A percentile compares a stretch with the other conserved stretches of the same genome.
Conservation (phyloP, 2,113 vertebrate genomes). For the Dascyllus trimaculatus region DNA sequence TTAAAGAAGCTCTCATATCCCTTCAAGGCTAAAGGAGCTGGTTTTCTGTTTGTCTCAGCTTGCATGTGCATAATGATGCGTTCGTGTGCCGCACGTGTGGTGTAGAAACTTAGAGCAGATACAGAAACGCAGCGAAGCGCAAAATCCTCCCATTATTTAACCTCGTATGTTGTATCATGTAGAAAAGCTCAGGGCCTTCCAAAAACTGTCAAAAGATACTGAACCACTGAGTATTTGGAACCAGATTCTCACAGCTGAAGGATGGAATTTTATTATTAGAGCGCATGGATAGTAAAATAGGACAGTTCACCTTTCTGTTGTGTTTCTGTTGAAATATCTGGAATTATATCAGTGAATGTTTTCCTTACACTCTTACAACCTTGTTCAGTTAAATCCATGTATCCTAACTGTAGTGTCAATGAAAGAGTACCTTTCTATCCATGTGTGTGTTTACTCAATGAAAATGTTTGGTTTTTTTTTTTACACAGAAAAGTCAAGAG, state of each 20-base stretch:
- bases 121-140: no score
- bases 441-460: no score
- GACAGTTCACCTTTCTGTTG: not conserved
- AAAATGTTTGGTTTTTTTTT: no score
- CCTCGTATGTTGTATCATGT: not conserved
- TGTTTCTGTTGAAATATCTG: no score
- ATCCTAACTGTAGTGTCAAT: no score
- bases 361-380: no score
- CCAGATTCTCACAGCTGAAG: not conserved
- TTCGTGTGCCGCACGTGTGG: slow-evolving; percentile 3
- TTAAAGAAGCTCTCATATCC: slow-evolving; percentile 9
- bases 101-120: no score
- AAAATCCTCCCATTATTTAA: no score
- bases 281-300: not conserved
- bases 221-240: not conserved
- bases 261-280: not conserved
- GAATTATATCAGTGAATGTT: no score
- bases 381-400: no score
- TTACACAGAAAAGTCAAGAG: no score
- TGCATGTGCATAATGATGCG: slow-evolving; percentile 28
- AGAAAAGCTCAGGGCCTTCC: not conserved
- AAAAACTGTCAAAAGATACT: not conserved
- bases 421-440: no score
- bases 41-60: slow-evolving; percentile 7
- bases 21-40: slow-evolving; percentile 1